Conservation (phyloP, 2,113 vertebrate genomes). For the Oreochromis aureus region DNA sequence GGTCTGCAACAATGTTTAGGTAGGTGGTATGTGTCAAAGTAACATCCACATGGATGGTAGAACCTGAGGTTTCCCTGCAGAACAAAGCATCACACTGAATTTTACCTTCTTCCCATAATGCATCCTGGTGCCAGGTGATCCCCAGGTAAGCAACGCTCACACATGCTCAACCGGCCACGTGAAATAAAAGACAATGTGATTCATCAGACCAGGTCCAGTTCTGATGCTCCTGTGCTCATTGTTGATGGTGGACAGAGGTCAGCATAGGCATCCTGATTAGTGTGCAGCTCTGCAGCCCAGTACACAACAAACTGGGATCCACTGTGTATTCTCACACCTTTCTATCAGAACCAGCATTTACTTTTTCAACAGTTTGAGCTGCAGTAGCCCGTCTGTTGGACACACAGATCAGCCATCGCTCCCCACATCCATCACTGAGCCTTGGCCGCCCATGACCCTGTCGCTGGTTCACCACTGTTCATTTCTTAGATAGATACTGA, state of each 20-base stretch:
- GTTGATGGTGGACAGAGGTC: background rate
- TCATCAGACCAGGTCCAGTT: background rate
- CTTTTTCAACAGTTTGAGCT: background rate
- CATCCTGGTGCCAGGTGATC: background rate
- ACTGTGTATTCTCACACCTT: background rate
- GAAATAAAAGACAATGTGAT: background rate
- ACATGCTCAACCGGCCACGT: background rate
- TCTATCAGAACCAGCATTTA: background rate
- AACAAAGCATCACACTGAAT: background rate
- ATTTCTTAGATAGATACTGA: background rate
- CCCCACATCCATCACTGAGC: background rate
- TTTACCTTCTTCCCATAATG: background rate
- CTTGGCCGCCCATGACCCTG: background rate
- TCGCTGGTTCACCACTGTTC: background rate
- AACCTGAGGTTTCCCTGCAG: background rate
- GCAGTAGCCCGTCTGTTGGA: background rate
- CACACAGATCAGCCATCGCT: background rate
- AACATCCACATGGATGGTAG: background rate
- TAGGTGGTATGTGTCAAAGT: background rate
- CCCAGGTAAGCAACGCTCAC: background rate
- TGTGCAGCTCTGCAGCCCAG: background rate
- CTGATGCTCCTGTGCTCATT: background rate
- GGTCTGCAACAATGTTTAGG: background rate
- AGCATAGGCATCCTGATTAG: background rate
- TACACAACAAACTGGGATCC: background rate